phyloP scores from a whole-genome alignment of 2,888 invertebrate genomes.

The Lasioglossum calceatum region DNA sequence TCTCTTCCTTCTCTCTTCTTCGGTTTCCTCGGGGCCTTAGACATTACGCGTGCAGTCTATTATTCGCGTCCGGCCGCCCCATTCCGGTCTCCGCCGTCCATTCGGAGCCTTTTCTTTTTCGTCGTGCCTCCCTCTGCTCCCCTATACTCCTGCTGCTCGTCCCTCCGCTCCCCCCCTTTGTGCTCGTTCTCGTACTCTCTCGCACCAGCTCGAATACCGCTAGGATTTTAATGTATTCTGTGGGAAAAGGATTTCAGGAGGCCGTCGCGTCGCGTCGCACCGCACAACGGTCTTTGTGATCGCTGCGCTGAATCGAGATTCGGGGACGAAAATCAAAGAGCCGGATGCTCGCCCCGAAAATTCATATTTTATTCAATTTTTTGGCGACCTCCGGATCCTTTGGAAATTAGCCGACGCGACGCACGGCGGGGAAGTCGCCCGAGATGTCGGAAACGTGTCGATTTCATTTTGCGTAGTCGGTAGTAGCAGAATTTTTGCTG shows the following conservation, averaged over 20 bases:
- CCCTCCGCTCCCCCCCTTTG: constrained; percentile 23
- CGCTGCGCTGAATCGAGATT: not conserved
- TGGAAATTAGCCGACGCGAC: not conserved
- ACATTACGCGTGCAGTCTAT: constrained; percentile 51
- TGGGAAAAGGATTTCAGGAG: constrained; percentile 41
- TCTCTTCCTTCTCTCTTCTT: constrained; percentile 20
- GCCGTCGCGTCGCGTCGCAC: not conserved
- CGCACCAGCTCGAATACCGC: constrained; percentile 42
- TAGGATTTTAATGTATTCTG: constrained; percentile 44
- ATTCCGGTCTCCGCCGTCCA: constrained; percentile 54
- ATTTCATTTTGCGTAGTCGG: too few species aligned
- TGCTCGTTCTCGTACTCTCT: constrained; percentile 21
- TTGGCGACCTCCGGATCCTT: not conserved
- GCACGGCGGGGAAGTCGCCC: too few species aligned
- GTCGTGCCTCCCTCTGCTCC: constrained; percentile 7
- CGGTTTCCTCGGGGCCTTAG: constrained; percentile 24
- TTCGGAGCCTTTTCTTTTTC: constrained; percentile 54
- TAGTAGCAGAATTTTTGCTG: too few species aligned
- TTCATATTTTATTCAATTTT: not conserved
- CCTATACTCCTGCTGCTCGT: not conserved
- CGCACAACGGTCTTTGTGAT: constrained; percentile 2
- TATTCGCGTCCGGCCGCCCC: constrained; percentile 52
- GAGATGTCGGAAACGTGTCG: too few species aligned
- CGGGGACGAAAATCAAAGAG: not conserved
- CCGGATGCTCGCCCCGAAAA: not conserved